Conservation (phyloP, 2,888 invertebrate species). For the Hylaea fasciaria region DNA sequence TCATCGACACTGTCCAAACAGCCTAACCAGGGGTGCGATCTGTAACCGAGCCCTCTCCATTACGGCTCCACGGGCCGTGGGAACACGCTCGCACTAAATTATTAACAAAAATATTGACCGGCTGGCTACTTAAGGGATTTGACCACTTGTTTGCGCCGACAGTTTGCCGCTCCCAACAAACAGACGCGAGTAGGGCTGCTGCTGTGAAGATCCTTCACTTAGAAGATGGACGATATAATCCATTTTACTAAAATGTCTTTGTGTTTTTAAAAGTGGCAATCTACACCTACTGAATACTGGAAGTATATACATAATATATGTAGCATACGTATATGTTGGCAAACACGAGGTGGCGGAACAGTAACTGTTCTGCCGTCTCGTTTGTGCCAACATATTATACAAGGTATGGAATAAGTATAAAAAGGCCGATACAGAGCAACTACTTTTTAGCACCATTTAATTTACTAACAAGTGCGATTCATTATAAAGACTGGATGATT, state of each 20-base stretch:
- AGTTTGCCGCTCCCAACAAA: constrained; percentile 79
- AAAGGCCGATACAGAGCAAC: too few relatives aligned
- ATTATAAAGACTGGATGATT: too few relatives aligned
- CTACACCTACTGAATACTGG: too few relatives aligned
- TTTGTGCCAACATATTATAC: too few relatives aligned
- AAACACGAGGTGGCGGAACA: too few relatives aligned
- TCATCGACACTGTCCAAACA: constrained; percentile 60
- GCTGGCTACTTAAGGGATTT: constrained; percentile 84
- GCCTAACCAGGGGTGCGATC: constrained; percentile 65
- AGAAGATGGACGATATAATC: neutral
- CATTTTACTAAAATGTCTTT: neutral
- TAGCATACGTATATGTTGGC: too few relatives aligned
- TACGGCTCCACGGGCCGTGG: constrained; percentile 64
- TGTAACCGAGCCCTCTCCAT: constrained; percentile 71
- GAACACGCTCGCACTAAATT: constrained; percentile 78
- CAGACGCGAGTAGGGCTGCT: constrained; percentile 45
- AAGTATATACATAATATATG: too few relatives aligned
- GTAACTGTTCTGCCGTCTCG: too few relatives aligned
- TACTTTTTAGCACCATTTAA: too few relatives aligned
- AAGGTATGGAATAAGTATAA: too few relatives aligned
- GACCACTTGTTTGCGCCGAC: constrained; percentile 80
- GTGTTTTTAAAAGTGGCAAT: neutral
- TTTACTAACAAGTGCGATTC: too few relatives aligned
- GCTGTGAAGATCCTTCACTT: constrained; percentile 9
- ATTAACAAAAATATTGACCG: constrained; percentile 84